These are phyloP conservation scores for Tarsius wallacei DNA, from an alignment of 2,797 vertebrate genomes.

Conservation along the genomic window DNA sequence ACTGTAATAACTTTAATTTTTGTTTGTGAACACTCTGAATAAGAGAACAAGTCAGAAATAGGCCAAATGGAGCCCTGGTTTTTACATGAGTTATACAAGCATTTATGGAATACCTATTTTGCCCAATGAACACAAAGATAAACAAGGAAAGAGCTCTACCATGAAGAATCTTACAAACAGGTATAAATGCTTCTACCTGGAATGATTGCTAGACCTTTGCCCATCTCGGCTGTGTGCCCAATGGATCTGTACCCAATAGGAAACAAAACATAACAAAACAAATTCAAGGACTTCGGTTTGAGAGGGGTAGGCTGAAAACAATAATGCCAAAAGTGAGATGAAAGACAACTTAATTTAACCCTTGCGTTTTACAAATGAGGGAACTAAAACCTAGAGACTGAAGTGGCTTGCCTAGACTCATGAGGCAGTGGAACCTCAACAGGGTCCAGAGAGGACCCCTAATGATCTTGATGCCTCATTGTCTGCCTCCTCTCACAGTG, in stretches of 20 bases:
- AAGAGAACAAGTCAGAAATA: not conserved
- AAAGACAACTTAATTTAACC: not conserved
- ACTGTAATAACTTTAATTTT: not conserved
- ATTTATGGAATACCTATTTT: slow-evolving; percentile 32
- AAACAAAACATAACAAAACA: slow-evolving; percentile 41
- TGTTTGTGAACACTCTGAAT: not conserved
- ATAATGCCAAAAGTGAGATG: not conserved
- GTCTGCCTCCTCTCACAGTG: not conserved
- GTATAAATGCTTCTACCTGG: slow-evolving; percentile 32
- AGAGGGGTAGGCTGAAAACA: not conserved
- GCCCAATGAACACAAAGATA: slow-evolving; percentile 3
- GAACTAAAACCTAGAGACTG: not conserved
- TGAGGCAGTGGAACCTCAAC: not conserved
- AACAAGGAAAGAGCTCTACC: slow-evolving; percentile 47
- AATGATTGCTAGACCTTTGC: slow-evolving; percentile 59
- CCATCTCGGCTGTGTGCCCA: not conserved
- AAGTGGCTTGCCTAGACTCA: not conserved
- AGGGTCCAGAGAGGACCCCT: not conserved
- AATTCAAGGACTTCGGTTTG: slow-evolving; percentile 50
- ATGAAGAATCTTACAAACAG: slow-evolving; percentile 33
- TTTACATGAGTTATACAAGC: not conserved
- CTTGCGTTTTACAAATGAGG: not conserved
- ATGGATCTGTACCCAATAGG: not conserved
- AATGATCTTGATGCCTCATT: not conserved
- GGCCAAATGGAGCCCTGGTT: not conserved